Evolutionary conservation across 2,888 invertebrate species (phyloP), one percentile per base, ranked within the genome.

Genomic region (Drosophila koepferae): DNA sequence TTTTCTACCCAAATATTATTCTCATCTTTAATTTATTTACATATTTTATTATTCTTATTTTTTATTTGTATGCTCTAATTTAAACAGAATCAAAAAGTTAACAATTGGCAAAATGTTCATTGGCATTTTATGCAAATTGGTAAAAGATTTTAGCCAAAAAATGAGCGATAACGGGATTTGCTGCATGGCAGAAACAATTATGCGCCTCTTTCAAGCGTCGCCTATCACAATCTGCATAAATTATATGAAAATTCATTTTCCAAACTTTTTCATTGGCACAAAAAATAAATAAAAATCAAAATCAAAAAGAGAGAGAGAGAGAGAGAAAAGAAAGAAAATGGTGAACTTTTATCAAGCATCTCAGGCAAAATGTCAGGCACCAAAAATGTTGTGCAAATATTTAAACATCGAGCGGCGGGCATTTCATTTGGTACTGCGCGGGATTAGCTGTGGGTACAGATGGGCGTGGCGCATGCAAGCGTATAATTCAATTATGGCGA

Each of bases 401-500:
- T 72, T 78, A 51, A 73, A 53, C 56, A 48, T 49, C 43, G 38
- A 38, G 16, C 53, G 34, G 16, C 31, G 41, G 16, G 44, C 12
- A 23, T 55, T 46, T 43, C 34, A 23, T 55, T 46, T 34, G 16
- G 38, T 40, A 14, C 38, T 5, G 2, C 6, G 34, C 34, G 58
- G 55, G 34, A 75, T 71, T 56, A 55, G 51, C 38, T 40, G n/a
- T 41, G 20, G 74, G 74, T 36, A 36, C 63, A 61, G 31, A 63
- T 69, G 44, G 72, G 51, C 34, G 60, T 44, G 58, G 61, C 18
- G 59, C 82, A 80, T 68, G 74, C 76, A 86, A 82, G 85, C 79
- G 77, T 72, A 76, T 78, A 81, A 84, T 82, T 80, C 80, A 81
- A 86, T 84, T 84, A 77, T 75, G 60, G 68, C 54, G 63, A 78